Base-by-base conservation (phyloP, 2,888 invertebrate species). In the Oeneis ivallda region DNA sequence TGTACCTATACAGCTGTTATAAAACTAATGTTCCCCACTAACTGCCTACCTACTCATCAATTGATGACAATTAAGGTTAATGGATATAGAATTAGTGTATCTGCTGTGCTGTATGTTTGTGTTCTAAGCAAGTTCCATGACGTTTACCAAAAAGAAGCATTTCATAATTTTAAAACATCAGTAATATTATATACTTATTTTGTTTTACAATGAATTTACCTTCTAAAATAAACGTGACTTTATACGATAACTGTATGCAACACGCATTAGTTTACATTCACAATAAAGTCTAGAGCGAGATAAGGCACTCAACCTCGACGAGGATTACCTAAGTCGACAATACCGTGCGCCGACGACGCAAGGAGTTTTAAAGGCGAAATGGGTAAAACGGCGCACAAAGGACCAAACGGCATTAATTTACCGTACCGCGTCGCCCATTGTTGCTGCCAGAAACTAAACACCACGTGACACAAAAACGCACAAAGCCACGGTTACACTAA, bases 301-400 rank as follows among this genome's bases (percentile, higher is more conserved):
- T 86, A 85, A 87, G 79, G 76, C 78, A 75, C 74, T 81, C 72
- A 78, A 75, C 77, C 75, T 79, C 76, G 79, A 72, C 76, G 79
- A 73, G 75, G 79, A 84, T 83, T 81, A 84, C 79, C 75, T 78
- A 80, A 80, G 72, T 73, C 73, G 74, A 75, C 68, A 72, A 76
- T 78, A 79, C 72, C 67, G 77, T 79, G 78, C 83, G 83, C 79
- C 79, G 81, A 75, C 75, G 76, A 75, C 75, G 76, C 78, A 78
- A 78, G 77, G 78, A 78, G 76, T 74, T 76, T 53, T 52, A 75
- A 56, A 80, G 78, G 77, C 73, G 77, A 79, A 76, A 72, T 72
- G 74, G 57, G 63, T 67, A 53, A 72, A 75, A 79, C 78, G 81
- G 79, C 78, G 80, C 84, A 90, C 89, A 90, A 88, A 88, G 89